Conservation (phyloP, 2,888 invertebrate species). For the Drosophila rubida region DNA sequence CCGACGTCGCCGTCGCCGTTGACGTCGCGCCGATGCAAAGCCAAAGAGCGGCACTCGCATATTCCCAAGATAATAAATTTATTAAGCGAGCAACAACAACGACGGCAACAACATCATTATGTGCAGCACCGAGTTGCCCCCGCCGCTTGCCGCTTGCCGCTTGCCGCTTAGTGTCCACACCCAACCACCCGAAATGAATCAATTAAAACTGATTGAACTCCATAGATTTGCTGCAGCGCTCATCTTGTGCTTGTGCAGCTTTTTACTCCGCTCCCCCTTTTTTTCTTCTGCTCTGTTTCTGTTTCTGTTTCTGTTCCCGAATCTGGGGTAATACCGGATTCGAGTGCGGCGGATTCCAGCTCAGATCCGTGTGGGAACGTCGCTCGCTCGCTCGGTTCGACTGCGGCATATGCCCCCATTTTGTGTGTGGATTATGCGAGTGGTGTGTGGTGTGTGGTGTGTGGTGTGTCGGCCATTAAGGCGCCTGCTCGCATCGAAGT, state of each 20-base stretch:
- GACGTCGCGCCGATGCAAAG: not conserved
- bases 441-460: conserved; percentile 18
- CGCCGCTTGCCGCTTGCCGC: not conserved
- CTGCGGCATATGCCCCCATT: conserved; percentile 58
- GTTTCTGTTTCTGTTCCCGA: conserved; percentile 10
- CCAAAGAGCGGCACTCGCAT: conserved; percentile 28
- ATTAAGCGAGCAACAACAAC: conserved; percentile 58
- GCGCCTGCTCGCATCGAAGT: conserved; percentile 72
- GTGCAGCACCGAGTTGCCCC: conserved; percentile 19
- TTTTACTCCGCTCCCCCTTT: too few species aligned
- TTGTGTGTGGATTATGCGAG: too few species aligned
- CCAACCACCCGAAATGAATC: conserved; percentile 77
- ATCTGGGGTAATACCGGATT: conserved; percentile 68
- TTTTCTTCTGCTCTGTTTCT: not conserved
- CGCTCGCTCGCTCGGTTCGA: conserved; percentile 17
- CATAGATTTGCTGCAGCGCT: conserved; percentile 66
- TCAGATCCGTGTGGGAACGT: conserved; percentile 51
- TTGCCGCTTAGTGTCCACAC: conserved; percentile 6
- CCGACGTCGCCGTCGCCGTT: not conserved
- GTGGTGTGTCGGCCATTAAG: conserved; percentile 55
- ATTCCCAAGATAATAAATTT: conserved; percentile 83
- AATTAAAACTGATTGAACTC: conserved; percentile 83
- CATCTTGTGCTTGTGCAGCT: too few species aligned
- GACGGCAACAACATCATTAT: conserved; percentile 63
- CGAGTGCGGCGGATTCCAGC: conserved; percentile 43